Evolutionary conservation across 2,797 vertebrate species (phyloP), one percentile per base, ranked within the genome.

Genomic region (Neopelma chrysocephalum): DNA sequence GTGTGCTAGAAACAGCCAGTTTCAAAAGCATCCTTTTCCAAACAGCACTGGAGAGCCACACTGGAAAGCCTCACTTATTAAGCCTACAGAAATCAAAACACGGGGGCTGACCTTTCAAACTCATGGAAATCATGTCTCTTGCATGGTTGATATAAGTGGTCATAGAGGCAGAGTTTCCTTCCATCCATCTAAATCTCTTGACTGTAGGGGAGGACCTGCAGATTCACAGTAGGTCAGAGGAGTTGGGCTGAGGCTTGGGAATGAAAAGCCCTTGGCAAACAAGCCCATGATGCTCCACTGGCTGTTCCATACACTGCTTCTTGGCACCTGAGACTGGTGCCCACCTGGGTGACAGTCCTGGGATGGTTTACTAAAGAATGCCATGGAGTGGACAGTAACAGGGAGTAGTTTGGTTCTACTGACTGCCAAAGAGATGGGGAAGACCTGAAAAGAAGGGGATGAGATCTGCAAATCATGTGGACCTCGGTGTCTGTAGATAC

Each of bases 181-280:
- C 62, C 21, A 38, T 38, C 43, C 43, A 9, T 54, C 36, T 53
- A n/a, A n/a, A 36, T 11, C 43, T 42, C 20, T 70, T 47, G 38
- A 23, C 48, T 57, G 43, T 18, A 66, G 20, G 11, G 31, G 29
- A 40, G 20, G 42, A 78, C 16, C 51, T 53, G 47, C 32, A 69
- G 15, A 42, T 47, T 66, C 62, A 22, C 1, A 80, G 12, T 23
- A 71, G 47, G 23, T 83, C 53, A 53, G 69, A 83, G 14, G 36
- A 32, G 19, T 3, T 5, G 3, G 10, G 5, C 11, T 45, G 36
- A 32, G 18, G 16, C 26, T 54, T 43, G 54, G 60, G 34, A 58
- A 32, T 3, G 9, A 53, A 71, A 60, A 80, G 11, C 12, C 12
- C 34, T 38, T 0, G 0, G 18, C 1, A 1, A 65, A 12, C 1